phyloP scores from a whole-genome alignment of 1,140 invertebrate species.

The Drosophila oshimai region DNA sequence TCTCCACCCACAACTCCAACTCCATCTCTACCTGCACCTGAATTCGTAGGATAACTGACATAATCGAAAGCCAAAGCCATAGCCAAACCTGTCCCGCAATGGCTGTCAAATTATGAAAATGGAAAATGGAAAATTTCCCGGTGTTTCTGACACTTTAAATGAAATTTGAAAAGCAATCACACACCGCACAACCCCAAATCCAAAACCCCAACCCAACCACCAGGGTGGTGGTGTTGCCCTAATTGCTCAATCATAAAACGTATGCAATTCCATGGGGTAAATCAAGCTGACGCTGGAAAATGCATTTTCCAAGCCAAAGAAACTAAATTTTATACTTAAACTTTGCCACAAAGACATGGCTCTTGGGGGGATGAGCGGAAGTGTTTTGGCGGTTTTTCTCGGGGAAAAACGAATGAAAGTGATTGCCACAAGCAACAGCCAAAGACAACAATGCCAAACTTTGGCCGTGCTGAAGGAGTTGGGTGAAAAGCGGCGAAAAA shows the following conservation, averaged over 20 bases:
- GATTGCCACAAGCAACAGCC: constrained; percentile 71
- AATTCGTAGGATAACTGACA: not conserved
- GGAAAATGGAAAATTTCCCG: constrained; percentile 70
- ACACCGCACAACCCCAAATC: not conserved
- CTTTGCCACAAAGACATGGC: constrained; percentile 38
- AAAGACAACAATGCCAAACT: constrained; percentile 78
- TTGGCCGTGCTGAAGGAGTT: constrained; percentile 51
- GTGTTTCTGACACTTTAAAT: constrained; percentile 70
- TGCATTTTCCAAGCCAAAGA: constrained; percentile 51
- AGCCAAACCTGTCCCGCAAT: constrained; percentile 34
- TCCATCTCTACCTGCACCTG: not conserved
- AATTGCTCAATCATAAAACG: constrained; percentile 78
- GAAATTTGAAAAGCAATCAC: constrained; percentile 66
- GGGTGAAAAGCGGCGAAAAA: not conserved
- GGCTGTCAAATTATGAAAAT: constrained; percentile 75
- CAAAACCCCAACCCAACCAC: not conserved
- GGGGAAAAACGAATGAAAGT: constrained; percentile 57
- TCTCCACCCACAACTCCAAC: constrained; percentile 3
- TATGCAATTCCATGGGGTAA: constrained; percentile 74
- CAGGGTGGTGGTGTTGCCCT: constrained; percentile 24
- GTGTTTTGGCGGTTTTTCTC: constrained; percentile 71
- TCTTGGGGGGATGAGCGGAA: constrained; percentile 39
- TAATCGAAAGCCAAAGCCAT: constrained; percentile 26
- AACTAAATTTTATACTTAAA: constrained; percentile 62
- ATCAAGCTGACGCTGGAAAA: constrained; percentile 56